Base-by-base conservation (phyloP, 1,140 invertebrate genomes). In the Asbolus verrucosus region DNA sequence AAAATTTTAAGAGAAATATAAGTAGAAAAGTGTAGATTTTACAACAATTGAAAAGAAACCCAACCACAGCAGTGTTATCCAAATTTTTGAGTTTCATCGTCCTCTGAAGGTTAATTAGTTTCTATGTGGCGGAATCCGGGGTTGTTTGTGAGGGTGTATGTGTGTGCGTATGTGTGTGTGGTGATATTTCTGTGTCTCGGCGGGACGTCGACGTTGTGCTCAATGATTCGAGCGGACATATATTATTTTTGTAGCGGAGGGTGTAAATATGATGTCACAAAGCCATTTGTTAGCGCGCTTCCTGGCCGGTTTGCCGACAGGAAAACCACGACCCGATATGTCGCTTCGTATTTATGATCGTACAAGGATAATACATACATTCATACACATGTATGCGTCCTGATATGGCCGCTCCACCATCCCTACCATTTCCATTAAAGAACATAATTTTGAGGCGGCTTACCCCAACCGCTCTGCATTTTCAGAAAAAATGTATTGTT, bases 181-280 rank as follows among this genome's bases (percentile, higher is more conserved):
- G 59, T 62, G 59, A 62, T 62, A 62, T 65, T 46, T 41, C 62
- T 65, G 33, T 14, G 41, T 69, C 67, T 43, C 70, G 30, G 54
- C 27, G 69, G 68, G 67, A 67, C 72, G 59, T 73, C 74, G 67
- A 41, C 61, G 66, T 68, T 75, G 78, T 80, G 80, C 70, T 80
- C 80, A 81, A 81, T 81, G 80, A 81, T 81, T 80, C 80, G 80
- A 80, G 76, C 73, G 75, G 80, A 81, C 80, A 81, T 81, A 79
- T 79, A 80, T 81, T 81, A 81, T 81, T 81, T 81, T 80, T 80
- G 79, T 78, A 77, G 77, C 76, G 75, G 79, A 80, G 79, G 80
- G 79, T 81, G 80, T 80, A 81, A 81, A 81, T 81, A 81, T 81
- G 79, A 81, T 80, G 80, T 81, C 80, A 79, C 80, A 80, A 78